phyloP scores from a whole-genome alignment of 2,888 invertebrate species.

The Drosophila dives region DNA sequence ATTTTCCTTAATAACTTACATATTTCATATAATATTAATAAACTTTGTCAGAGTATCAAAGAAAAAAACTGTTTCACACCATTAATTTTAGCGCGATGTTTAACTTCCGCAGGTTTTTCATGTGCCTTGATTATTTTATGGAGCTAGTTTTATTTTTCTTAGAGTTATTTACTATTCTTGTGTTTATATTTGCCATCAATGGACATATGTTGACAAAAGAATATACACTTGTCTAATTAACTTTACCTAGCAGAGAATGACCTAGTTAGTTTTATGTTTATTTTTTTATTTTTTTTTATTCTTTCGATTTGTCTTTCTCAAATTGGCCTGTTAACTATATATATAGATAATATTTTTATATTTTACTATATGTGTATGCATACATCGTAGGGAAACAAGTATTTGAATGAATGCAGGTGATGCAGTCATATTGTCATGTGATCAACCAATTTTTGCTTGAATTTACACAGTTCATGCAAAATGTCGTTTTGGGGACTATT shows the following conservation, averaged over 20 bases:
- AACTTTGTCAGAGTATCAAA: constrained; percentile 12
- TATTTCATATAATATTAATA: background rate
- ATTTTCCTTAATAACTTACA: background rate
- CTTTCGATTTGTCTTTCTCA: background rate
- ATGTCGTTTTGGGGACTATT: background rate
- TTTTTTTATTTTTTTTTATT: too few relatives aligned
- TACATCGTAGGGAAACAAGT: background rate
- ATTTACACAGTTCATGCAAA: constrained; percentile 8
- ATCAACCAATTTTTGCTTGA: constrained; percentile 13
- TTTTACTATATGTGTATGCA: background rate
- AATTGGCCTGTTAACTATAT: background rate
- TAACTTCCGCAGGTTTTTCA: constrained; percentile 71
- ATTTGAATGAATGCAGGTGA: constrained; percentile 2
- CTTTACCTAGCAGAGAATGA: background rate
- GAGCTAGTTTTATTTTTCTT: constrained; percentile 36
- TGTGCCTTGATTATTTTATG: constrained; percentile 9
- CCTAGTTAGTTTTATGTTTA: background rate
- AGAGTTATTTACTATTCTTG: constrained; percentile 2
- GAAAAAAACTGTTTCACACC: constrained; percentile 54
- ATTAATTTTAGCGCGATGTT: constrained; percentile 30
- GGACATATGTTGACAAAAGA: constrained; percentile 2
- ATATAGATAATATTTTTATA: background rate
- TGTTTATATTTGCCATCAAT: constrained; percentile 7
- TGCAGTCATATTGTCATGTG: constrained; percentile 18
- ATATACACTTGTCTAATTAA: constrained; percentile 1